Evolutionary conservation across 2,797 vertebrate species (phyloP), one percentile per base, ranked within the genome.

Genomic region (Dipus sagitta): DNA sequence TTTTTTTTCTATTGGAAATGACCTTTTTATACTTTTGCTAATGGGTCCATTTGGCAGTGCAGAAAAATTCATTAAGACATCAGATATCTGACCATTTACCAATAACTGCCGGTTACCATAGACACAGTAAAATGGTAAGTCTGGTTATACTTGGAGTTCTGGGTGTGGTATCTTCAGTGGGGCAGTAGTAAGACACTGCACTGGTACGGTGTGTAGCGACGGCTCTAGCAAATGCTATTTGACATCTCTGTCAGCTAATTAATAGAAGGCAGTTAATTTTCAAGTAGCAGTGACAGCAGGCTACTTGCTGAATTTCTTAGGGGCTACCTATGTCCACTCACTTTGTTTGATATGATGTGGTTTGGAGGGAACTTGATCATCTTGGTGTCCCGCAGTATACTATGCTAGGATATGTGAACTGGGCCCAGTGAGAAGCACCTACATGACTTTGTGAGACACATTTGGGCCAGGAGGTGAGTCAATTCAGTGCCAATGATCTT

Each of bases 1-100:
- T n/a, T n/a, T 84, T 47, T 47, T 86, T 81, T 84, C 24, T 47
- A 14, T 68, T 83, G 92, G 52, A 79, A 87, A 78, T 74, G 18
- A 68, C 2, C 2, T 52, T 94, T 82, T 67, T 24, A 60, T 65
- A 38, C n/a, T 87, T 91, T 80, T 86, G 30, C 42, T 82, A 70
- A 65, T 47, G 42, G 88, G 12, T 76, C 60, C 23, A 60, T 81
- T 86, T 78, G 88, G 64, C 30, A 67, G 60, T 87, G 24, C 28
- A 0, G 23, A 62, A n/a, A 67, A 83, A 76, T 62, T 90, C 70
- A 78, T 81, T 28, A 60, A 92, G 21, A 71, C 60, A 64, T 58
- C 52, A 60, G 32, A 86, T 30, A 30, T 8, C 54, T 89, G 32
- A 85, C 6, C 23, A 52, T 28, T 92, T 64, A 72, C n/a, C 65